A percentile compares a stretch with the other conserved stretches of the same genome.
Conservation (phyloP, 2,888 invertebrate genomes). For the Macrophya annulata region DNA sequence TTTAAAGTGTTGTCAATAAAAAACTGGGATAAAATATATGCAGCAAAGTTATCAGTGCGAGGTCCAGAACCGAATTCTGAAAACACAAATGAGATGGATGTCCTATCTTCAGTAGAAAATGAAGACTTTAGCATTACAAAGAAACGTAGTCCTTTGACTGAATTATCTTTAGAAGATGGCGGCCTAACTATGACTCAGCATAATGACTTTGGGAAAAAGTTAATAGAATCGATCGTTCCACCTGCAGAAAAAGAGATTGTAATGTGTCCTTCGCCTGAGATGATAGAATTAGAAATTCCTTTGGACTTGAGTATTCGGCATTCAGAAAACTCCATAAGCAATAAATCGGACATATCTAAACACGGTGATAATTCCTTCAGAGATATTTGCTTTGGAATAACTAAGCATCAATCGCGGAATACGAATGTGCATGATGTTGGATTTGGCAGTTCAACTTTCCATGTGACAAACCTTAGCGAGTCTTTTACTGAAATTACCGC, state of each 20-base stretch:
- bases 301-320: slow-evolving; percentile 8
- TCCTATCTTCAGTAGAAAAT: not conserved
- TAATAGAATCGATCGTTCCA: not conserved
- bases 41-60: not conserved
- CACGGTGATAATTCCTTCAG: not conserved
- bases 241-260: not conserved
- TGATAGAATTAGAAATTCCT: not conserved
- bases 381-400: not conserved
- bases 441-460: slow-evolving; percentile 15
- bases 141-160: not conserved
- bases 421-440: not conserved
- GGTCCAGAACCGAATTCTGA: not conserved
- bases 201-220: not conserved
- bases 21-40: no score
- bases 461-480: slow-evolving; percentile 16
- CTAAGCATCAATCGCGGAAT: not conserved
- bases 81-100: not conserved
- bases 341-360: not conserved
- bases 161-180: slow-evolving; percentile 12
- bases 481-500: not conserved
- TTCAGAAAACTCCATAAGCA: not conserved
- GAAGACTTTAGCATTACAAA: not conserved
- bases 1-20: no score
- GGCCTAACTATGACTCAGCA: not conserved
- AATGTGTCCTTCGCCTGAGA: not conserved